Evolutionary conservation across 2,797 vertebrate genomes (phyloP).

Genomic region (Rhinella marina): DNA sequence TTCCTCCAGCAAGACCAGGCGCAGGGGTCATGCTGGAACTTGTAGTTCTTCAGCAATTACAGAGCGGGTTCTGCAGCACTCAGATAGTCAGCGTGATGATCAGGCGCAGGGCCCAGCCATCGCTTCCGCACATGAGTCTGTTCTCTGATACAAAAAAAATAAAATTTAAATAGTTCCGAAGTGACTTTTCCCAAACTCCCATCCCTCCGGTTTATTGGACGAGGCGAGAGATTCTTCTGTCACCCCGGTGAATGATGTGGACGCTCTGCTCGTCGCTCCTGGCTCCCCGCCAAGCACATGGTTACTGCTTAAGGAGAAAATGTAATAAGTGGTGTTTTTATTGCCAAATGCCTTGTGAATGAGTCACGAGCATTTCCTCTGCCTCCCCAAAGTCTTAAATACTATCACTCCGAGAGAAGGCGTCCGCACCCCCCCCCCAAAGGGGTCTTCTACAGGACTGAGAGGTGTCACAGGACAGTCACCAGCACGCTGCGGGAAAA

Average conservation of each 20-base stretch:
- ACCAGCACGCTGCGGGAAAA: neutral
- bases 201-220: constrained; percentile 45
- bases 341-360: constrained; percentile 45
- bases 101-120: neutral
- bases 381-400: constrained; percentile 6
- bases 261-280: constrained; percentile 20
- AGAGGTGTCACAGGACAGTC: neutral
- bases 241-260: constrained; percentile 28
- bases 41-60: neutral
- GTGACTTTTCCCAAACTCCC: constrained; percentile 17
- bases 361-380: constrained; percentile 36
- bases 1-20: too few species aligned
- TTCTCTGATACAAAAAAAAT: neutral
- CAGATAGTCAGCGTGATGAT: neutral
- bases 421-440: neutral
- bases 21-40: neutral
- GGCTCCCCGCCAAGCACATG: constrained; percentile 43
- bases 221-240: constrained; percentile 43
- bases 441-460: neutral
- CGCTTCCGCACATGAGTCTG: neutral
- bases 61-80: neutral
- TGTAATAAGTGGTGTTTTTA: constrained; percentile 35
- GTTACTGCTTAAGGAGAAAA: constrained; percentile 38
- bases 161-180: constrained; percentile 28
- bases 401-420: constrained; percentile 22